phyloP scores from a whole-genome alignment of 2,113 vertebrate genomes.

The Bos indicus region DNA sequence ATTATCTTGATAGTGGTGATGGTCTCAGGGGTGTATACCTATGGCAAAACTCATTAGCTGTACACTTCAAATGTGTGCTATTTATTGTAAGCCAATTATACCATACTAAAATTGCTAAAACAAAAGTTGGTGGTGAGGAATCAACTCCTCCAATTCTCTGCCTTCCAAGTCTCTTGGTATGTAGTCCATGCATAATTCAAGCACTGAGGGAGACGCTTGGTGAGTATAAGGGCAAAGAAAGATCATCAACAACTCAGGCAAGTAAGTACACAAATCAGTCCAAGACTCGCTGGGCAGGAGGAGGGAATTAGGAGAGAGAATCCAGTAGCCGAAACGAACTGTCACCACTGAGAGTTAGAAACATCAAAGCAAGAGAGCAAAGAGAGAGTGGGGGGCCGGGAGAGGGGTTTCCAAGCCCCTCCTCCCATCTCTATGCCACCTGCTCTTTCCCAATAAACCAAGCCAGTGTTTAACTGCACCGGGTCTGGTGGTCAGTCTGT shows the following conservation, averaged over 20 bases:
- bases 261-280: not conserved
- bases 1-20: not conserved
- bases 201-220: not conserved
- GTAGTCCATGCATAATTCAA: not conserved
- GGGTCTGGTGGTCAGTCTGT: not conserved
- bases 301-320: not conserved
- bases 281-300: not conserved
- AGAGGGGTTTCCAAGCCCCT: not conserved
- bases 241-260: not conserved
- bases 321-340: too few relatives aligned
- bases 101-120: not conserved
- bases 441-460: not conserved
- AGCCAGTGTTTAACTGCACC: constrained; percentile 12
- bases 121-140: not conserved
- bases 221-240: not conserved
- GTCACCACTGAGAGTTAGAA: not conserved
- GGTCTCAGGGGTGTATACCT: not conserved
- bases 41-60: not conserved
- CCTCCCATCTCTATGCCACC: not conserved
- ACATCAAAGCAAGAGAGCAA: not conserved
- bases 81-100: not conserved
- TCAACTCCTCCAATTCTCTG: not conserved
- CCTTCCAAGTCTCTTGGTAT: not conserved
- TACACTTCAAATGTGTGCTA: not conserved
- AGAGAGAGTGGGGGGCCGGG: not conserved